phyloP scores from a whole-genome alignment of 2,113 vertebrate species.

The Chroicocephalus ridibundus region DNA sequence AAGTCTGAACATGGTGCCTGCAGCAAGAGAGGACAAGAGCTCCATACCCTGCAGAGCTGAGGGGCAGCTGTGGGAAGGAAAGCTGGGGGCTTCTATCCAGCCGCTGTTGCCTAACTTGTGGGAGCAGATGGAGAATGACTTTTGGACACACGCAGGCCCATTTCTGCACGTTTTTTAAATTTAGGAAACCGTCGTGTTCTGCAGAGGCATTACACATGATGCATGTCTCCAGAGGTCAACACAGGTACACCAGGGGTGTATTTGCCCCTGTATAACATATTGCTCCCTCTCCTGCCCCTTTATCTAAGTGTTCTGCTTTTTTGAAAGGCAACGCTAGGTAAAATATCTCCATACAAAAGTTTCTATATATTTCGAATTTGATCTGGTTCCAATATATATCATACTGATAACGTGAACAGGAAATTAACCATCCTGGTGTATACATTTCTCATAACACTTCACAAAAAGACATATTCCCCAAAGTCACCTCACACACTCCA shows the following conservation, averaged over 20 bases:
- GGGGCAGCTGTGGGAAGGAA: background rate
- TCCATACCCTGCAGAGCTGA: background rate
- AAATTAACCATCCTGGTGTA: background rate
- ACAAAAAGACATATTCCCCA: background rate
- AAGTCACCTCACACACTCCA: background rate
- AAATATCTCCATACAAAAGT: background rate
- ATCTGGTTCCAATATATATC: background rate
- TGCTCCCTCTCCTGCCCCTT: background rate
- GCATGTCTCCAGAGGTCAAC: accelerated
- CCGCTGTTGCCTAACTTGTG: accelerated
- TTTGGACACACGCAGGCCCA: background rate
- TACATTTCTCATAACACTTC: background rate
- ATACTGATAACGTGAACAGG: background rate
- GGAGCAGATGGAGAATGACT: background rate
- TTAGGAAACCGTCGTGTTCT: accelerated
- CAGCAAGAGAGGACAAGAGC: background rate
- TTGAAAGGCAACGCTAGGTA: background rate
- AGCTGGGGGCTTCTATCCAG: background rate
- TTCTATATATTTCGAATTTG: background rate
- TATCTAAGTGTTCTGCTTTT: background rate
- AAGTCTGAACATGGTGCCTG: background rate
- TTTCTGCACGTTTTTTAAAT: background rate
- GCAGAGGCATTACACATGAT: background rate
- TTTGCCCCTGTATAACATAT: background rate
- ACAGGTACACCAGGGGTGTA: accelerated